Evolutionary conservation across 2,888 invertebrate genomes (phyloP).

Genomic region (Orthosia incerta): DNA sequence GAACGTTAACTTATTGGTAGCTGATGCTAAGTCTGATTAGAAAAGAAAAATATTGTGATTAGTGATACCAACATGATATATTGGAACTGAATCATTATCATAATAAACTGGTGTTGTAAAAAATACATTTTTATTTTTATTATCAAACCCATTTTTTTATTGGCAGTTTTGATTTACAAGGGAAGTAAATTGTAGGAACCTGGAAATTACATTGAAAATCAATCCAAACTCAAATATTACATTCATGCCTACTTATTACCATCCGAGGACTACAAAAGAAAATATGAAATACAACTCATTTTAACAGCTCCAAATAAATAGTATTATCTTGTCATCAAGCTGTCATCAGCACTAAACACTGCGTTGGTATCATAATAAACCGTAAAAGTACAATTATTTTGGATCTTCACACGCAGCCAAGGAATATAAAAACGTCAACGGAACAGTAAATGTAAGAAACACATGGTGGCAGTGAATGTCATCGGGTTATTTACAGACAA

Average conservation of each 20-base stretch:
- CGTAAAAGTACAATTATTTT: constrained; percentile 85
- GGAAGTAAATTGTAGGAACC: not conserved
- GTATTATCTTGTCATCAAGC: constrained; percentile 80
- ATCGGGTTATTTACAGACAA: constrained; percentile 73
- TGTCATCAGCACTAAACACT: constrained; percentile 85
- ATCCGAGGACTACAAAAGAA: not conserved
- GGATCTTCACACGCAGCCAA: constrained; percentile 84
- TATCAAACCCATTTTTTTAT: not conserved
- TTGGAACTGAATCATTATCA: constrained; percentile 25
- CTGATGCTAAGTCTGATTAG: constrained; percentile 20
- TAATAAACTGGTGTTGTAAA: constrained; percentile 40
- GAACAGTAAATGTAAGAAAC: constrained; percentile 77
- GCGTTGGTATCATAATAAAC: constrained; percentile 86
- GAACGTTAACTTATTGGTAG: constrained; percentile 26
- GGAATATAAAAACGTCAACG: constrained; percentile 86
- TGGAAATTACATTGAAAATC: not conserved
- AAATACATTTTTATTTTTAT: constrained; percentile 3
- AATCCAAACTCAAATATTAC: not conserved
- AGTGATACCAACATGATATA: constrained; percentile 13
- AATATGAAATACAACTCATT: constrained; percentile 40
- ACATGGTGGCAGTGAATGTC: constrained; percentile 77
- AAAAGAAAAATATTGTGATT: constrained; percentile 8
- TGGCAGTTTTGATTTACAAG: not conserved
- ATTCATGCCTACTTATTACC: not conserved
- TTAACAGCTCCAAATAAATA: constrained; percentile 63